These are phyloP conservation scores for Zygogramma bicolorata DNA, from an alignment of 2,888 invertebrate species.

Conservation along the genomic window DNA sequence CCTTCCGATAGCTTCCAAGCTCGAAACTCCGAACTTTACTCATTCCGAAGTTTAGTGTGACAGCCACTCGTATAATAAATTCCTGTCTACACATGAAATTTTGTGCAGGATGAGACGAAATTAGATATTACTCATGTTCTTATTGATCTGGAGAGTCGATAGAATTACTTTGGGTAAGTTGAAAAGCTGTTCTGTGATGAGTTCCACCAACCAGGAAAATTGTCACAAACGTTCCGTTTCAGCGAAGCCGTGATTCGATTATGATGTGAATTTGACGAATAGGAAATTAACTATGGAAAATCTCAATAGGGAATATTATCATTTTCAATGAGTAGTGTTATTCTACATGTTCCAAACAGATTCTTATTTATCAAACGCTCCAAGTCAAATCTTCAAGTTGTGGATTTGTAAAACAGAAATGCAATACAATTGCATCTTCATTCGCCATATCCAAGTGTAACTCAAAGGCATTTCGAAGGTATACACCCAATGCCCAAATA, in stretches of 20 bases:
- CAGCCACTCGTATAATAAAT: background rate
- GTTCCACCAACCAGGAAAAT: background rate
- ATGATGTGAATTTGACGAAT: background rate
- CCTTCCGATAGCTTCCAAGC: background rate
- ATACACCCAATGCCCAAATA: too few species aligned
- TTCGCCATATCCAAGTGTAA: too few species aligned
- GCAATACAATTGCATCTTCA: too few species aligned
- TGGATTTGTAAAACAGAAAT: too few species aligned
- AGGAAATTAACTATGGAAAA: too few species aligned
- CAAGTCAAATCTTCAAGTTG: too few species aligned
- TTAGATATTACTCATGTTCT: background rate
- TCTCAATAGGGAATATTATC: too few species aligned
- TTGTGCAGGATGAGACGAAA: background rate
- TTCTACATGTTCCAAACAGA: too few species aligned
- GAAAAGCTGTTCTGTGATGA: background rate
- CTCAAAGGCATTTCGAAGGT: too few species aligned
- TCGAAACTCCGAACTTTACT: background rate
- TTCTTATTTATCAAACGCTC: too few species aligned
- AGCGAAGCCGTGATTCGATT: background rate
- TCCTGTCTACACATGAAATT: slow-evolving; percentile 2
- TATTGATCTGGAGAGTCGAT: slow-evolving; percentile 5
- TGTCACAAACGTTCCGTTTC: background rate
- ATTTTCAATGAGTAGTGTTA: too few species aligned
- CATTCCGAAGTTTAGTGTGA: slow-evolving; percentile 8
- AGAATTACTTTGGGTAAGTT: background rate